Evolutionary conservation across 2,113 vertebrate species (phyloP).

Genomic region (Menidia beryllina): DNA sequence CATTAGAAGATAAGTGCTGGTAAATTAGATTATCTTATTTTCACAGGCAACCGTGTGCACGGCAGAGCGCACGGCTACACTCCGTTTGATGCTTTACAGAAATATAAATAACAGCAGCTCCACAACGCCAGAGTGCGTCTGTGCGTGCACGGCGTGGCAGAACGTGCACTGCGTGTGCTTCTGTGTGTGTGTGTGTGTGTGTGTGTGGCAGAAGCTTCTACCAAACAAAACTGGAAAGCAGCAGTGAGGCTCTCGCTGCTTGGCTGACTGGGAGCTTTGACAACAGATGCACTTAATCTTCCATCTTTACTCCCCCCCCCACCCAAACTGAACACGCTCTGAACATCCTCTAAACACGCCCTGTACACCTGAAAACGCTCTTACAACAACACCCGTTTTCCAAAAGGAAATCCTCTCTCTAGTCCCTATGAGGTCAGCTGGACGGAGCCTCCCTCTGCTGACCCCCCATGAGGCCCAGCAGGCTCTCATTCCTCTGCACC

Average conservation of each 20-base stretch:
- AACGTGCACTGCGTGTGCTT: too few relatives aligned
- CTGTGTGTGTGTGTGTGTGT: too few relatives aligned
- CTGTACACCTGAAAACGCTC: too few relatives aligned
- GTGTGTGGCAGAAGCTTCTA: slow-evolving; percentile 57
- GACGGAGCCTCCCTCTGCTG: too few relatives aligned
- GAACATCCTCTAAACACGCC: too few relatives aligned
- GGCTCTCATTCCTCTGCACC: too few relatives aligned
- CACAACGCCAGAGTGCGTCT: slow-evolving; percentile 4
- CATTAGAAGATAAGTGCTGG: slow-evolving; percentile 51
- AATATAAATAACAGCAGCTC: slow-evolving; percentile 37
- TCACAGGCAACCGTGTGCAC: slow-evolving; percentile 43
- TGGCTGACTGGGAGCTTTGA: slow-evolving; percentile 38
- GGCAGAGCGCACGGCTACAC: slow-evolving; percentile 2
- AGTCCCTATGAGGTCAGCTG: too few relatives aligned
- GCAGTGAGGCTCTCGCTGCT: slow-evolving; percentile 53
- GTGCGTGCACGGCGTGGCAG: slow-evolving; percentile 44
- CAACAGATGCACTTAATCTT: slow-evolving; percentile 11
- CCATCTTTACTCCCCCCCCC: slow-evolving; percentile 14
- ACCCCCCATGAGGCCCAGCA: too few relatives aligned
- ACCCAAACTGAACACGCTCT: too few relatives aligned
- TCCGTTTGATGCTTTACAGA: slow-evolving; percentile 23
- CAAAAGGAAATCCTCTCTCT: too few relatives aligned
- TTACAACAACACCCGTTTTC: too few relatives aligned
- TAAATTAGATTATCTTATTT: slow-evolving; percentile 56
- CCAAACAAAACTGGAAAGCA: slow-evolving; percentile 66